These are phyloP conservation scores for Rousettus madagascariensis DNA, from an alignment of 2,797 vertebrate species.

Conservation along the genomic window DNA sequence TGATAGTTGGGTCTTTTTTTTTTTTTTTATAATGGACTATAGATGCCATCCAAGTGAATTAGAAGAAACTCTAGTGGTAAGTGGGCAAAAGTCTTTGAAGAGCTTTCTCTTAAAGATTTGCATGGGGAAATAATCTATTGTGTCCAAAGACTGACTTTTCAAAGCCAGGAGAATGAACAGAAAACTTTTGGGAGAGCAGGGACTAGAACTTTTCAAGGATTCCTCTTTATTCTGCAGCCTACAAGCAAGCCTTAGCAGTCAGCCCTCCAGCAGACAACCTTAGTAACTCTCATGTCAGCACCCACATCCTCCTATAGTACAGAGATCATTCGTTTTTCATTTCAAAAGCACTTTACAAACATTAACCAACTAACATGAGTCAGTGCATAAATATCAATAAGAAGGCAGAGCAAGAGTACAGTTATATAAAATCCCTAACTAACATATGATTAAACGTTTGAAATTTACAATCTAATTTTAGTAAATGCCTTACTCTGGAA, in stretches of 20 bases:
- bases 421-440: neutral
- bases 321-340: slow-evolving; percentile 32
- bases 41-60: slow-evolving; percentile 59
- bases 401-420: slow-evolving; percentile 12
- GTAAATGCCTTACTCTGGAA: neutral
- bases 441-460: neutral
- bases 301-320: neutral
- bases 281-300: neutral
- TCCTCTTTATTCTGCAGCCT: neutral
- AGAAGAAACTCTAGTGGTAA: slow-evolving; percentile 79
- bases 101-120: neutral
- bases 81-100: slow-evolving; percentile 63
- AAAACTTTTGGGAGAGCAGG: neutral
- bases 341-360: slow-evolving; percentile 58
- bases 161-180: neutral
- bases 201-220: neutral
- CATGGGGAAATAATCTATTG: slow-evolving; percentile 24
- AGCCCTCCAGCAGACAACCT: slow-evolving; percentile 21
- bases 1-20: neutral
- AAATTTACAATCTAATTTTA: slow-evolving; percentile 23
- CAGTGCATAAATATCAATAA: slow-evolving; percentile 33
- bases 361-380: slow-evolving; percentile 52
- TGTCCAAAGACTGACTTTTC: neutral
- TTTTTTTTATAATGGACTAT: neutral
- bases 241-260: neutral